phyloP scores from a whole-genome alignment of 2,797 vertebrate genomes.

The Rhinella marina region DNA sequence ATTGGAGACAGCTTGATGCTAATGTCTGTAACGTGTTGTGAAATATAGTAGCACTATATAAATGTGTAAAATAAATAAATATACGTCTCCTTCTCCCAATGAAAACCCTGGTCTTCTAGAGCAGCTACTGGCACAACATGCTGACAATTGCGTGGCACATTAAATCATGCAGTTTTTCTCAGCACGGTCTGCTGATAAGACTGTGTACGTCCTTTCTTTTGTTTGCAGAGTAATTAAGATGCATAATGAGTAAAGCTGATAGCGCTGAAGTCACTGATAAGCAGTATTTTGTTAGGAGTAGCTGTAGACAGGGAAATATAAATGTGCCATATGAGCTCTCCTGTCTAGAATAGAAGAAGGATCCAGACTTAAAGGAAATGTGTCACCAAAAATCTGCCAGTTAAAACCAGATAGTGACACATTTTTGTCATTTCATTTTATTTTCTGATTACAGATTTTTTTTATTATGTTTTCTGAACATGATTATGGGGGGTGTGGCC shows the following conservation, averaged over 20 bases:
- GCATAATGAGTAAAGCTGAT: constrained; percentile 35
- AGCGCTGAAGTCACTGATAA: constrained; percentile 13
- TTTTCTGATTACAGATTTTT: too few relatives aligned
- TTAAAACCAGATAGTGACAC: too few relatives aligned
- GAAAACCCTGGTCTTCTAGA: not conserved
- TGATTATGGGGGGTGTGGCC: too few relatives aligned
- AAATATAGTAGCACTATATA: too few relatives aligned
- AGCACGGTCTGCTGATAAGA: constrained; percentile 24
- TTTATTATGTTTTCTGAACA: too few relatives aligned
- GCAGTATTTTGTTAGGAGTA: not conserved
- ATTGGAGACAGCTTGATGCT: too few relatives aligned
- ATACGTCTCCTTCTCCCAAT: not conserved
- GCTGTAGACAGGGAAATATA: not conserved
- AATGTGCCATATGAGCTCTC: not conserved
- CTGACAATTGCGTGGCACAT: not conserved
- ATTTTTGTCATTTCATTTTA: too few relatives aligned
- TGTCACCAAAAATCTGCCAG: too few relatives aligned
- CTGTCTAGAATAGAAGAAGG: not conserved
- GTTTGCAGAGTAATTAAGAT: constrained; percentile 45
- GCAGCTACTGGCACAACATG: not conserved
- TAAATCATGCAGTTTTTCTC: not conserved
- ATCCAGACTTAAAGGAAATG: too few relatives aligned
- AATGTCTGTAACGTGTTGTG: too few relatives aligned
- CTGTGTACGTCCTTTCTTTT: constrained; percentile 15
- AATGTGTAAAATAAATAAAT: not conserved